Evolutionary conservation across 2,888 invertebrate species (phyloP).

Genomic region (Nomada lathburiana): DNA sequence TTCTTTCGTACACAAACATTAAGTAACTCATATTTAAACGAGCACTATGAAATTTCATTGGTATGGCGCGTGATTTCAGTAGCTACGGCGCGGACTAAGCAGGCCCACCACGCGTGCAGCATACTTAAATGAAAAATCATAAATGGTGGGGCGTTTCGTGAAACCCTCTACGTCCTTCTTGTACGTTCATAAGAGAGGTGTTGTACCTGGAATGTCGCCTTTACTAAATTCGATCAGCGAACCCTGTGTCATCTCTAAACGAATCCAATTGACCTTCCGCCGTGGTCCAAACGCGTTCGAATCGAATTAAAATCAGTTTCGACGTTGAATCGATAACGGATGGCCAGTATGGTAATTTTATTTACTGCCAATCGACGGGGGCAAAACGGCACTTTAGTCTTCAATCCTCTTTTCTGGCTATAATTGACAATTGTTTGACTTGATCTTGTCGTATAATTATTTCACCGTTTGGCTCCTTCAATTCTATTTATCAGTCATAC

Average conservation of each 20-base stretch:
- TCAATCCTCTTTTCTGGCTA: background rate
- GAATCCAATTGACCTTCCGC: too few relatives aligned
- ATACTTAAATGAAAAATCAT: constrained; percentile 54
- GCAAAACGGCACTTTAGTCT: background rate
- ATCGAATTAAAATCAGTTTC: background rate
- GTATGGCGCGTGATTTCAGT: constrained; percentile 11
- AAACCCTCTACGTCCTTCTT: constrained; percentile 18
- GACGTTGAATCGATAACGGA: background rate
- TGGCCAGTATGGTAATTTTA: too few relatives aligned
- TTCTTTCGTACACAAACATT: background rate
- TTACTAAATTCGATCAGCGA: background rate
- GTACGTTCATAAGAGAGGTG: background rate
- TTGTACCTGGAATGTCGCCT: background rate
- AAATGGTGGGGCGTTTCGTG: constrained; percentile 48
- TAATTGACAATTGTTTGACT: too few relatives aligned
- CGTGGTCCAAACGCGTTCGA: background rate
- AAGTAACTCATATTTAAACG: background rate
- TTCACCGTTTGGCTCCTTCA: too few relatives aligned
- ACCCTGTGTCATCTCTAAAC: too few relatives aligned
- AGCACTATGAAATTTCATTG: too few relatives aligned
- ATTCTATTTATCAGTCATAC: too few relatives aligned
- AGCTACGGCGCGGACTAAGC: constrained; percentile 48
- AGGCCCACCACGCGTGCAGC: constrained; percentile 1
- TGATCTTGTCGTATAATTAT: too few relatives aligned
- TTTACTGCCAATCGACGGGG: background rate